Percentiles rank a stretch among this genome's conserved stretches.
Evolutionary conservation across 1,140 invertebrate species (phyloP).

Genomic region (Drosophila micromelanica): DNA sequence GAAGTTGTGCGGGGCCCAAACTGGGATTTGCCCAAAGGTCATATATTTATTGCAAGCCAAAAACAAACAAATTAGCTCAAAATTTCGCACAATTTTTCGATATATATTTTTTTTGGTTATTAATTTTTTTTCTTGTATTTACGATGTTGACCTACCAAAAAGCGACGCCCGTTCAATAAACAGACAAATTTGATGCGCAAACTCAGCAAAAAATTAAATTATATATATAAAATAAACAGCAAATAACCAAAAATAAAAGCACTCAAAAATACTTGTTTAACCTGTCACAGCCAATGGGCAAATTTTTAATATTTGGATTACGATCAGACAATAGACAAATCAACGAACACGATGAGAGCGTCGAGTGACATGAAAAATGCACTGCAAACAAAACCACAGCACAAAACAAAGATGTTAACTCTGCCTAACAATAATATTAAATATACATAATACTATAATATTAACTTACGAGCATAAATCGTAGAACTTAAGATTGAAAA

Average conservation of each 20-base stretch:
- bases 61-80: not conserved
- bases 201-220: slow-evolving; percentile 7
- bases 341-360: slow-evolving; percentile 27
- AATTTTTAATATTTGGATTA: slow-evolving; percentile 45
- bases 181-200: slow-evolving; percentile 19
- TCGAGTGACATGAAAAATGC: slow-evolving; percentile 16
- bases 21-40: slow-evolving; percentile 27
- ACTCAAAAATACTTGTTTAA: slow-evolving; percentile 41
- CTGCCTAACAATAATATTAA: too few relatives aligned
- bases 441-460: too few relatives aligned
- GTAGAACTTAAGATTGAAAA: too few relatives aligned
- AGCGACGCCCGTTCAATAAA: slow-evolving; percentile 8
- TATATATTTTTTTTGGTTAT: not conserved
- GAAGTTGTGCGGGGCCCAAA: slow-evolving; percentile 19
- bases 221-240: slow-evolving; percentile 8
- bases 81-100: slow-evolving; percentile 27
- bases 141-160: slow-evolving; percentile 20
- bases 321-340: slow-evolving; percentile 32
- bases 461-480: too few relatives aligned
- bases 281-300: slow-evolving; percentile 42
- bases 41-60: slow-evolving; percentile 5
- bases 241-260: too few relatives aligned
- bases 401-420: too few relatives aligned
- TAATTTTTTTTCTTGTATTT: slow-evolving; percentile 1
- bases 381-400: slow-evolving; percentile 15